Conservation (phyloP, 1,140 invertebrate genomes). For the Drosophila bifasciata region DNA sequence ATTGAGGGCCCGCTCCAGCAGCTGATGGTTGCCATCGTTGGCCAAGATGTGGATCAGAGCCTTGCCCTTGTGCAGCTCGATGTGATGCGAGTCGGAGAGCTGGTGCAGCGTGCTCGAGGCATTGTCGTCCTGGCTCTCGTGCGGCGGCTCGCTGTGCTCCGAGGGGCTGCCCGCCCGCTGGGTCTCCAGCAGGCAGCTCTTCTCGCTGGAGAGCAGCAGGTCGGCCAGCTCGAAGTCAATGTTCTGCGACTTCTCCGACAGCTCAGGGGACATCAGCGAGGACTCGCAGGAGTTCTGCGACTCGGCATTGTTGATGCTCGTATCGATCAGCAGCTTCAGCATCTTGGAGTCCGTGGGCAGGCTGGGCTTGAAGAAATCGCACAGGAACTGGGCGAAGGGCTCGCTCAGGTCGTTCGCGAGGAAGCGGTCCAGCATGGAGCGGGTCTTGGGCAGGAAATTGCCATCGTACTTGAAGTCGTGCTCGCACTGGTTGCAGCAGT, state of each 20-base stretch:
- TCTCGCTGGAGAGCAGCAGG: slow-evolving; percentile 78
- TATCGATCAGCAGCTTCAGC: slow-evolving; percentile 87
- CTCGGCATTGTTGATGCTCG: slow-evolving; percentile 85
- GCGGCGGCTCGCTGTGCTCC: slow-evolving; percentile 79
- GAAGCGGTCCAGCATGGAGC: slow-evolving; percentile 75
- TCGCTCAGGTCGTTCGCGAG: slow-evolving; percentile 74
- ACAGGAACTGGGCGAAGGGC: slow-evolving; percentile 76
- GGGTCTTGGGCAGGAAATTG: slow-evolving; percentile 78
- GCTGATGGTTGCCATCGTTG: slow-evolving; percentile 89
- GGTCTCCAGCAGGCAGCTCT: slow-evolving; percentile 76
- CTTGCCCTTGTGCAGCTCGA: slow-evolving; percentile 87
- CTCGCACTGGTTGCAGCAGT: slow-evolving; percentile 81
- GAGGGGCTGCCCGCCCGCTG: slow-evolving; percentile 79
- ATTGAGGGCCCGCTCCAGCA: slow-evolving; percentile 87
- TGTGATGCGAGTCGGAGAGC: slow-evolving; percentile 83
- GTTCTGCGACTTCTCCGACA: slow-evolving; percentile 82
- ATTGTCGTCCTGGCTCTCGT: slow-evolving; percentile 79
- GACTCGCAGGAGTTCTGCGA: slow-evolving; percentile 80
- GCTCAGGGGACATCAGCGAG: slow-evolving; percentile 79
- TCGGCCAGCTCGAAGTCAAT: slow-evolving; percentile 83
- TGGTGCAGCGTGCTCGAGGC: slow-evolving; percentile 76
- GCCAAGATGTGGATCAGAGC: slow-evolving; percentile 90
- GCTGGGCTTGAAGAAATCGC: slow-evolving; percentile 85
- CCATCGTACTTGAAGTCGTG: slow-evolving; percentile 78
- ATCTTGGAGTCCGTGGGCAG: slow-evolving; percentile 87